A percentile compares a stretch with the other conserved stretches of the same genome.
phyloP scores from a whole-genome alignment of 2,888 invertebrate genomes.

The Netelia melanura region DNA sequence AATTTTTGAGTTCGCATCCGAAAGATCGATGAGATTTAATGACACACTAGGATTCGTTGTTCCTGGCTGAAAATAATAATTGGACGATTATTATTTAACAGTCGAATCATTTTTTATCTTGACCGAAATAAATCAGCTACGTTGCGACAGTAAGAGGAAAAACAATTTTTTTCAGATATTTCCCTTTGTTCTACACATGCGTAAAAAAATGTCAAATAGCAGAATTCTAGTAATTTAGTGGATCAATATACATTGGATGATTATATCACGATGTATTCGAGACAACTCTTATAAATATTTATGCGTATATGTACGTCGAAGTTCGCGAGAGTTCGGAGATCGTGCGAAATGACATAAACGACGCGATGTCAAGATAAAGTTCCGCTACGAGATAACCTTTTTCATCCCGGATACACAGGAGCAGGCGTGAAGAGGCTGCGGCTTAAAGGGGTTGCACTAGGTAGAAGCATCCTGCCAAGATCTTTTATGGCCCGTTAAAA shows the following conservation, averaged over 20 bases:
- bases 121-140: background rate
- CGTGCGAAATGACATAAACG: conserved; percentile 17
- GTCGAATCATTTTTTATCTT: background rate
- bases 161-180: too few relatives aligned
- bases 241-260: too few relatives aligned
- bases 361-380: conserved; percentile 40
- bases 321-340: background rate
- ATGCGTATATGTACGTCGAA: background rate
- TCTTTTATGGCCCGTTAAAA: conserved; percentile 68
- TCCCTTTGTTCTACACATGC: too few relatives aligned
- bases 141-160: background rate
- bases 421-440: conserved; percentile 1
- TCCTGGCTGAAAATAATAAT: conserved; percentile 86
- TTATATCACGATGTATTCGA: too few relatives aligned
- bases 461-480: conserved; percentile 32
- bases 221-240: too few relatives aligned
- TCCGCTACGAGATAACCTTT: conserved; percentile 78
- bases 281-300: too few relatives aligned
- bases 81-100: background rate
- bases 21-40: conserved; percentile 88
- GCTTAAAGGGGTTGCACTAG: conserved; percentile 1
- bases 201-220: too few relatives aligned
- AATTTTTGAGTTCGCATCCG: conserved; percentile 74
- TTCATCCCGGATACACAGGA: conserved; percentile 84
- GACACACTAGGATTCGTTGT: conserved; percentile 90